Evolutionary conservation across 1,140 invertebrate genomes (phyloP), one percentile per base, ranked within the genome.

Genomic region (Hyles vespertilio): DNA sequence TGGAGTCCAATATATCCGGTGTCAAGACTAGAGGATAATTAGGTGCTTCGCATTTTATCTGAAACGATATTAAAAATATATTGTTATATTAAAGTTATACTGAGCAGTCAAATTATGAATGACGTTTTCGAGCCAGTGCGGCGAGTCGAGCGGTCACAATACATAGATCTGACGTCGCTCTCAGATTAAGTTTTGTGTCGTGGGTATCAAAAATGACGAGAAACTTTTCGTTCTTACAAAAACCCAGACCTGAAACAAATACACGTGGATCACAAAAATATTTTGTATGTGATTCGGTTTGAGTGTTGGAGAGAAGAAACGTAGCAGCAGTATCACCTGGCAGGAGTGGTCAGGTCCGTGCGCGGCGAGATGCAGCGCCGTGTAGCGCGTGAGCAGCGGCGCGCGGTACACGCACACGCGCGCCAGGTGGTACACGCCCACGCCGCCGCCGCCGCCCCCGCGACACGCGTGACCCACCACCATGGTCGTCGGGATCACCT

Each of bases 401-500:
- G 77, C 51, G 62, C 84, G 77, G 67, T 76, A 81, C 65, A 89
- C 58, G 59, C 67, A 60, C 63, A 75, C 59, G 33, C 62, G 56
- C 2, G 74, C 65, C 53, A 85, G 36, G 56, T 74, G 74, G 68
- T 72, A 75, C 43, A 69, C 70, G 48, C 70, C 70, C 22, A 49
- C 56, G 5, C 11, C 52, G 8, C 44, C 58, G 11, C 40, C 63
- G 5, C 59, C 63, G 32, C 57, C 61, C 45, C 47, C 32, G 32
- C 34, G 34, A 60, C 34, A 56, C 47, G 65, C 54, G 58, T 89
- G 84, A 0, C 91, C 91, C 33, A 91, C 6, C n/a, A 91, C 64
- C 36, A 91, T 72, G 65, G 69, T 84, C 10, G 83, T 84, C 3
- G 90, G 83, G 4, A 79, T 73, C 58, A 80, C 73, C 64, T 91